Evolutionary conservation across 1,140 invertebrate genomes (phyloP), one percentile per base, ranked within the genome.

Genomic region (Meloidogyne exigua): DNA sequence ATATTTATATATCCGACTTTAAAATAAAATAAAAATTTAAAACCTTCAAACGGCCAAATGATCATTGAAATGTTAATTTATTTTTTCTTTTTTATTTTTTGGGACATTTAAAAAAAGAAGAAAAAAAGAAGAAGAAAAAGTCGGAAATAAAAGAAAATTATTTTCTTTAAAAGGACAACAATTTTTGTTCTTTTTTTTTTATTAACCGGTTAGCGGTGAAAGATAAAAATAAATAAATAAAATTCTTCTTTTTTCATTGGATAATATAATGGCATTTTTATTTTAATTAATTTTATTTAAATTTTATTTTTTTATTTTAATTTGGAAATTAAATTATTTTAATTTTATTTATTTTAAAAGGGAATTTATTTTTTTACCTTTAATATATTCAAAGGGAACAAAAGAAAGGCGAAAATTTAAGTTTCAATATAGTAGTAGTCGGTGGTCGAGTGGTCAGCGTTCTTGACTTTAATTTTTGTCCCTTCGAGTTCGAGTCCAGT

Each of bases 31-130:
- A 49, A 49, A 49, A 49, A 49, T 18, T 49, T 18, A 18, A 2
- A 57, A n/a, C 3, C 36, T 9, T 39, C 10, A 4, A 39, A n/a
- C 18, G 49, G 49, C 49, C 49, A 57, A 57, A 57, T n/a, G 49
- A 57, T 57, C 49, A 57, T 57, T 57, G 49, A 57, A 57, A 57
- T 57, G 49, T 57, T 57, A 57, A 57, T 57, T 57, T 57, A 4
- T 49, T 57, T 57, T n/a, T 57, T n/a, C 10, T 39, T 39, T 32
- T 32, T 32, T 39, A 39, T 39, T 57, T 57, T 57, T 7, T 57
- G 49, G n/a, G 18, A n/a, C 4, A 7, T 57, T 57, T 9, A 57
- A 57, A 57, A 57, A 9, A 7, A 5, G 7, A 9, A 7, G 21
- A 57, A 57, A n/a, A n/a, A 32, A 32, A 32, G 7, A 32, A 32